Evolutionary conservation across 2,797 vertebrate species (phyloP), one percentile per base, ranked within the genome.

Genomic region (Danio kyathit): DNA sequence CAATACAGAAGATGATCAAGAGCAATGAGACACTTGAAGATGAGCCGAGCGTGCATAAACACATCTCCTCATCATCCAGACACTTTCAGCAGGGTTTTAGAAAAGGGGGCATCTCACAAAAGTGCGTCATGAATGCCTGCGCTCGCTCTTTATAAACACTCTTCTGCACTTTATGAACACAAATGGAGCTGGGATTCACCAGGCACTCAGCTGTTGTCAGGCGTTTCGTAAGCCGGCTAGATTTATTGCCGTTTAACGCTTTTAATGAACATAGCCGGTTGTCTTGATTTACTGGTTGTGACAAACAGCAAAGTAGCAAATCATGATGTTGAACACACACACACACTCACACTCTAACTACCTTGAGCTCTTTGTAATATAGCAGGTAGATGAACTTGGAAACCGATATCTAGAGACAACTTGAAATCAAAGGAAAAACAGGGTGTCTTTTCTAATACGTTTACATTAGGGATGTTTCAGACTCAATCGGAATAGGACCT

Each of bases 11-110:
- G 67, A 83, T 85, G 82, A 85, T 83, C 77, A 83, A 76, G 78
- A 80, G 74, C 83, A 84, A 84, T 86, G 81, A 85, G 74, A 65
- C 57, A 72, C 81, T 71, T 49, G 60, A 84, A 82, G 85, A 83
- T 66, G 82, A 71, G 70, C 75, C 76, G 56, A 78, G 65, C 19
- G 40, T 65, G 76, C 75, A 67, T 13, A 57, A 17, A 48, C 5
- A n/a, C 65, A 38, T 80, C 71, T 67, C 71, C 66, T 66, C 40
- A 61, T 82, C 70, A 67, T 38, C 48, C 60, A 51, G 44, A 81
- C 44, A 46, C 52, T 59, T 51, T 21, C 12, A 43, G 59, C 72
- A 54, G 64, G 52, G 49, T 46, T 84, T 77, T 49, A 61, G 63
- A 79, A 48, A 19, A 79, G 60, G 51, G n/a, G 0, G 60, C 49